These are phyloP conservation scores for Lathamus discolor DNA, from an alignment of 2,113 vertebrate genomes.

Conservation along the genomic window DNA sequence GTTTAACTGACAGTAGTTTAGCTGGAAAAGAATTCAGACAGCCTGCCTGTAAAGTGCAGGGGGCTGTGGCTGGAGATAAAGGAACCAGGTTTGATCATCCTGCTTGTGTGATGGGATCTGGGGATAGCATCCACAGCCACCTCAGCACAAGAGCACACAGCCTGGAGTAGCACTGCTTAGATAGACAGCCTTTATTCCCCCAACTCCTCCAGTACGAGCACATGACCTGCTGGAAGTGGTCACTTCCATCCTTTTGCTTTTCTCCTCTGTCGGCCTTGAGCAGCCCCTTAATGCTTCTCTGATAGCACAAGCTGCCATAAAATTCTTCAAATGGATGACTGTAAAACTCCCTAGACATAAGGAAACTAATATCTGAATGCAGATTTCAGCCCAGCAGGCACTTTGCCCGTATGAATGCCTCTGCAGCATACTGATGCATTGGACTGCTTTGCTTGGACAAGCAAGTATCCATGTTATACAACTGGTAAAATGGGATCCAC, in stretches of 20 bases:
- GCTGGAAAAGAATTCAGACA: not conserved
- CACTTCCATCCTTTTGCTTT: not conserved
- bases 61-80: not conserved
- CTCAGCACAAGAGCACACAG: not conserved
- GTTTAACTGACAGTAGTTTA: not conserved
- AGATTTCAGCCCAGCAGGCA: slow-evolving; percentile 17
- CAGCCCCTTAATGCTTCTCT: not conserved
- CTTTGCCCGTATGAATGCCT: not conserved
- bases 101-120: fast-evolving
- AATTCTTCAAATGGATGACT: not conserved
- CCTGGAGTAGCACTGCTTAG: not conserved
- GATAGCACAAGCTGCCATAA: not conserved
- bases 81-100: not conserved
- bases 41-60: fast-evolving
- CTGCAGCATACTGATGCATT: not conserved
- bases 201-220: not conserved
- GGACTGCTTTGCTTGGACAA: slow-evolving; percentile 40
- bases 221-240: not conserved
- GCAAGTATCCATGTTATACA: not conserved
- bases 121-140: not conserved
- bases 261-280: not conserved
- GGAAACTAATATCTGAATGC: not conserved
- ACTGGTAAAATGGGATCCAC: not conserved
- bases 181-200: not conserved
- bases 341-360: not conserved